Evolutionary conservation across 1,140 invertebrate genomes (phyloP), one percentile per base, ranked within the genome.

Genomic region (Amphibalanus amphitrite): DNA sequence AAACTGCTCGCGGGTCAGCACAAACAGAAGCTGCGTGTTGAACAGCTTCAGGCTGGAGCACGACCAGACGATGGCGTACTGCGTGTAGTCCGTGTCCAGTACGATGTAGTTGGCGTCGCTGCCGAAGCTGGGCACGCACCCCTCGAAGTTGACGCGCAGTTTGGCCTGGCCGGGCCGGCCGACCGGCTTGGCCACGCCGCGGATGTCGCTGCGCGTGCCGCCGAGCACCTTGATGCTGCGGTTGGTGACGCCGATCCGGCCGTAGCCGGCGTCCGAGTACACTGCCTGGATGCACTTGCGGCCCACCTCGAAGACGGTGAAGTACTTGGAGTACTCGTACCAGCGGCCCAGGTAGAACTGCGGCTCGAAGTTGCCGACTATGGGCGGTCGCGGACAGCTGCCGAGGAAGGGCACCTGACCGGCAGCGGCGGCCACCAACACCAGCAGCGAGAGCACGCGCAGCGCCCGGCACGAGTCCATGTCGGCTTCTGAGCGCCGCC

Each of bases 51-150:
- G 82, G 76, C 87, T 85, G 26, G 82, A 84, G 77, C 91, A 93
- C 74, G 88, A 88, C 85, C 87, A 92, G 15, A 92, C 86, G 3
- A 92, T 85, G 13, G 88, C 80, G 76, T 87, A 92, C 28, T 82
- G 85, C 4, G 84, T 82, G 76, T 92, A 93, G 78, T 93, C 90
- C 0, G 90, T 91, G 38, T 87, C 88, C 17, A 92, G 76, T n/a
- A 93, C 82, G 85, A 87, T 87, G 76, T 90, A 91, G 0, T 72
- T 72, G 3, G 69, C 68, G 1, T 69, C 13, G 26, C 29, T n/a
- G n/a, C n/a, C n/a, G n/a, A n/a, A n/a, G n/a, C n/a, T n/a, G n/a
- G n/a, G n/a, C n/a, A n/a, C n/a, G n/a, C n/a, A n/a, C n/a, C n/a
- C n/a, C n/a, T n/a, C n/a, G n/a, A n/a, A n/a, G n/a, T n/a, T n/a